Evolutionary conservation across 2,888 invertebrate genomes (phyloP), one percentile per base, ranked within the genome.

Genomic region (Melipona bicolor): DNA sequence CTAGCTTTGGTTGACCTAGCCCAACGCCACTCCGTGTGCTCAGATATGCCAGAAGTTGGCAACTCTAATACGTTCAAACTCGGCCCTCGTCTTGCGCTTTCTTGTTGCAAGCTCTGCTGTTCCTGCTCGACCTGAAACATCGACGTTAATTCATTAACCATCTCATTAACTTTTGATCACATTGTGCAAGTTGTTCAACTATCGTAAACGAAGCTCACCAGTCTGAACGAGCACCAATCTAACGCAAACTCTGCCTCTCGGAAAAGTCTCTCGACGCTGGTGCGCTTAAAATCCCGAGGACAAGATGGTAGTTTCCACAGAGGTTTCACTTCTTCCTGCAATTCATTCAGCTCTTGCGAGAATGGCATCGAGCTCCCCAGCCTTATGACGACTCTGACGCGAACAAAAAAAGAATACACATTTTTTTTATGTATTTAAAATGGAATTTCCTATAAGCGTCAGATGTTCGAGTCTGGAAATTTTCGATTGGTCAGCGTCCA

Each of bases 191-290:
- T 59, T n/a, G 27, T 19, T n/a, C 32, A 32, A n/a, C 4, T 32
- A 27, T 5, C 4, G 24, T 21, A 49, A 43, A 56, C 54, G 11
- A 64, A 77, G 91, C 95, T 95, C 92, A 98, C 97, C 96, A 98
- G 95, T 94, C 97, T 96, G 93, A 98, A 98, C 74, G 97, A 97
- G 92, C 98, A 98, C 98, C 98, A 98, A 93, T 98, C 98, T 24
- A 98, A 94, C 54, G 97, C 96, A 91, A 98, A 97, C 0, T 97
- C 97, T 15, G 97, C 97, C 83, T 97, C 97, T 85, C 98, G 95
- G 94, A 98, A 98, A 81, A 97, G 95, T 89, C 97, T 96, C 93
- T 98, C 98, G 0, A 98, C 97, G 0, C 97, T 97, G 0, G 98
- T 98, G 81, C 97, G 95, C 93, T 98, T 98, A 93, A 97, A 98